Evolutionary conservation across 2,797 vertebrate genomes (phyloP).

Genomic region (Sphenodon punctatus): DNA sequence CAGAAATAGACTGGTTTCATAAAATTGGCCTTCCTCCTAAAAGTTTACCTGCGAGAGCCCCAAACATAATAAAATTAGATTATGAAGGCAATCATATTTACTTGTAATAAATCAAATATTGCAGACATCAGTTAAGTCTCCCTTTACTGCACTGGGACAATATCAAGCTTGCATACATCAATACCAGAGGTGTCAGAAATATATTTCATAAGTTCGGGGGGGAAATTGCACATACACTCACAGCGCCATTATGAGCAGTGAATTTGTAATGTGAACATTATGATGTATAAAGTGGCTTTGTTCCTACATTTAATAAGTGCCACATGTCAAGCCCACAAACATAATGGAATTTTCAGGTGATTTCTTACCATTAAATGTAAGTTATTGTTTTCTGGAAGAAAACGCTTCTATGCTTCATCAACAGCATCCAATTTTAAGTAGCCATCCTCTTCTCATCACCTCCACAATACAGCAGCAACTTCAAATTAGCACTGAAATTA

Average conservation of each 20-base stretch:
- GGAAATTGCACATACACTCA: conserved; percentile 71
- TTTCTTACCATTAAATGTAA: conserved; percentile 80
- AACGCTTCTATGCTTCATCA: conserved; percentile 69
- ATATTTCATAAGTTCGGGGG: conserved; percentile 81
- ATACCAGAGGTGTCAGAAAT: conserved; percentile 80
- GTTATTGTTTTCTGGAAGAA: conserved; percentile 74
- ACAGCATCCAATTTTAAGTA: conserved; percentile 68
- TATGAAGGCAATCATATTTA: conserved; percentile 96
- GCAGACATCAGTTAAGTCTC: conserved; percentile 83
- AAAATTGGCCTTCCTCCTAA: conserved; percentile 89
- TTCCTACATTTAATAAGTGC: conserved; percentile 91
- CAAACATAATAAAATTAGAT: conserved; percentile 98
- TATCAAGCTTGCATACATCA: conserved; percentile 83
- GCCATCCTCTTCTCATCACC: conserved; percentile 17
- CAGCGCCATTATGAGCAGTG: conserved; percentile 78
- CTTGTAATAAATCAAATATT: conserved; percentile 93
- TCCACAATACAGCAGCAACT: conserved; percentile 15
- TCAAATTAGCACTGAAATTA: conserved; percentile 63
- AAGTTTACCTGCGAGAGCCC: conserved; percentile 94
- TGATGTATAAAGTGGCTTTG: conserved; percentile 88
- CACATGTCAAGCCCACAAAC: conserved; percentile 84
- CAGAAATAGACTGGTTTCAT: conserved; percentile 86
- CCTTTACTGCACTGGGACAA: conserved; percentile 78
- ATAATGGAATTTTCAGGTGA: conserved; percentile 85
- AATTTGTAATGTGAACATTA: conserved; percentile 82